These are phyloP conservation scores for Silurus asotus DNA, from an alignment of 2,113 vertebrate genomes.

Conservation along the genomic window DNA sequence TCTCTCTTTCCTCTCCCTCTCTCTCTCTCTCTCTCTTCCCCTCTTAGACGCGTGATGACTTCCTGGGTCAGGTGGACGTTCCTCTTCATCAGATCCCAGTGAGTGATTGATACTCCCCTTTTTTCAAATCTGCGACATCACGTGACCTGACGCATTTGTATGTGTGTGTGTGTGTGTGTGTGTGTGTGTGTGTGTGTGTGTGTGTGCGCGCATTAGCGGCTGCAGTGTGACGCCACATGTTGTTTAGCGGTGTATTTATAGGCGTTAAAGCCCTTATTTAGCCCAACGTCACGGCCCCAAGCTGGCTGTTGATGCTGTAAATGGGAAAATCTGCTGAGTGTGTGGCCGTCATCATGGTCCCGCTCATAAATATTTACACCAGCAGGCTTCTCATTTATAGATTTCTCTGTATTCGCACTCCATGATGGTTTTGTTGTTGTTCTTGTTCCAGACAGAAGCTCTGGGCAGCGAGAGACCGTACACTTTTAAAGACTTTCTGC, in stretches of 20 bases:
- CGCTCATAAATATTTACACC: constrained; percentile 11
- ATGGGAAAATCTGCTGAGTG: constrained; percentile 12
- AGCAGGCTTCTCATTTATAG: not conserved
- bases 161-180: not conserved
- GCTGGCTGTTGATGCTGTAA: constrained; percentile 36
- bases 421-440: not conserved
- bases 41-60: constrained; percentile 93
- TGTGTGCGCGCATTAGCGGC: not conserved
- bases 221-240: too few relatives aligned
- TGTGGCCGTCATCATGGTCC: not conserved
- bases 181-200: not conserved
- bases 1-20: not conserved
- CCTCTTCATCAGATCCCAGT: constrained; percentile 95
- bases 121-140: not conserved
- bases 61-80: constrained; percentile 94
- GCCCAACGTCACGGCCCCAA: not conserved
- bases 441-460: constrained; percentile 91
- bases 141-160: not conserved
- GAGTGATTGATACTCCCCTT: constrained; percentile 62
- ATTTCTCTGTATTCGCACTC: not conserved
- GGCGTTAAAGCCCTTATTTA: constrained; percentile 19
- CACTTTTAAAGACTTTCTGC: constrained; percentile 97
- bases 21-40: constrained; percentile 10
- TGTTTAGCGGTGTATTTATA: not conserved
- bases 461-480: constrained; percentile 90